Conservation (phyloP, 2,888 invertebrate species). For the Euclidia mi region DNA sequence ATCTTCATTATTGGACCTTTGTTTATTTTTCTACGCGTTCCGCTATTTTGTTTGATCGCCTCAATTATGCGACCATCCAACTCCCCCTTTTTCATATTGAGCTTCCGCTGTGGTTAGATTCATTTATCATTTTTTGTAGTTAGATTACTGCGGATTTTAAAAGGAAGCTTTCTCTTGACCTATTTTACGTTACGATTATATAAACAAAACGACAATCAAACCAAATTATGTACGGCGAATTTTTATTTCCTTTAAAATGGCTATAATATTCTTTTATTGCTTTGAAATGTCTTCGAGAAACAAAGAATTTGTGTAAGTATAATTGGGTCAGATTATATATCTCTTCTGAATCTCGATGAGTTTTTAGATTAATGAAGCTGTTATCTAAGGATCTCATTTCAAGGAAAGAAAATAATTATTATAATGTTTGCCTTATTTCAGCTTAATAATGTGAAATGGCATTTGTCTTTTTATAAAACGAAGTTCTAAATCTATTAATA, state of each 20-base stretch:
- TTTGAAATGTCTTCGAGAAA: slow-evolving; percentile 4
- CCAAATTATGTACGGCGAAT: slow-evolving; percentile 29
- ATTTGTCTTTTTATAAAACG: too few relatives aligned
- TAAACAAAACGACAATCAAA: slow-evolving; percentile 50
- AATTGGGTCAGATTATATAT: slow-evolving; percentile 15
- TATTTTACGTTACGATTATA: slow-evolving; percentile 44
- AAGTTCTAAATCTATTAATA: too few relatives aligned
- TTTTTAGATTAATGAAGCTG: not conserved
- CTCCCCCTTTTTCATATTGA: slow-evolving; percentile 43
- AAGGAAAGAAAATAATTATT: too few relatives aligned
- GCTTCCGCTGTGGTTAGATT: slow-evolving; percentile 44
- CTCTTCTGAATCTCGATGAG: slow-evolving; percentile 2
- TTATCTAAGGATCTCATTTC: not conserved
- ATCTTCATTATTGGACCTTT: slow-evolving; percentile 62
- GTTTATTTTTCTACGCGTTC: slow-evolving; percentile 51
- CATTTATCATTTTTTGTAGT: too few relatives aligned
- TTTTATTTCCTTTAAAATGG: slow-evolving; percentile 25
- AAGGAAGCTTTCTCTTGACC: slow-evolving; percentile 39
- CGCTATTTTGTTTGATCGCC: slow-evolving; percentile 57
- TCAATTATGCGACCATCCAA: slow-evolving; percentile 45
- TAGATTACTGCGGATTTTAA: slow-evolving; percentile 55
- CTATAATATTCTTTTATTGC: slow-evolving; percentile 32
- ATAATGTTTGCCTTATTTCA: too few relatives aligned
- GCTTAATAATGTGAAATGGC: too few relatives aligned
- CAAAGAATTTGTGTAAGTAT: slow-evolving; percentile 14